These are phyloP conservation scores for Musca domestica DNA, from an alignment of 1,140 invertebrate species.

Conservation along the genomic window DNA sequence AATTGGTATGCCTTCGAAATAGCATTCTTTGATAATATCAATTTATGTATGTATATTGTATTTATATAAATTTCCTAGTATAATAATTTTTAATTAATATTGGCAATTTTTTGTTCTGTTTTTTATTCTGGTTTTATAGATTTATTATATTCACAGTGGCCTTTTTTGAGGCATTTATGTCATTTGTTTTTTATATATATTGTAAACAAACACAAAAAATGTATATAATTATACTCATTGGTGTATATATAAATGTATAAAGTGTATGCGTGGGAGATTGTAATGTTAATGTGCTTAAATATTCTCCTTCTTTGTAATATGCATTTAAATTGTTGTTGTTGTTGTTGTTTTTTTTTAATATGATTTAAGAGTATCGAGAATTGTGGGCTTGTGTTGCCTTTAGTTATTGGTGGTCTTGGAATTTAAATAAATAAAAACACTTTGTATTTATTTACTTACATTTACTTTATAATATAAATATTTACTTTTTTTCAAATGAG, in stretches of 20 bases:
- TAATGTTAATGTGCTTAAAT: too few relatives aligned
- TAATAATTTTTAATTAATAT: conserved; percentile 17
- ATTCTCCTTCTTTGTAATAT: not conserved
- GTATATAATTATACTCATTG: too few relatives aligned
- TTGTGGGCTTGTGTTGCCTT: not conserved
- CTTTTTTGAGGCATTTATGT: not conserved
- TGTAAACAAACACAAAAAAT: too few relatives aligned
- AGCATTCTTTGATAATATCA: not conserved
- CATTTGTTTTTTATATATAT: too few relatives aligned
- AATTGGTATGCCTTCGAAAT: not conserved
- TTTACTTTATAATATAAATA: not conserved
- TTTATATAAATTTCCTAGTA: not conserved
- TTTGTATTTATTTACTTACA: not conserved
- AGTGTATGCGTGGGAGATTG: too few relatives aligned
- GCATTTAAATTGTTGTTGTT: not conserved
- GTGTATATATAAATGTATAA: too few relatives aligned
- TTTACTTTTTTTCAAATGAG: too few relatives aligned
- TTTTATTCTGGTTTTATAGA: not conserved
- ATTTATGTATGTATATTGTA: not conserved
- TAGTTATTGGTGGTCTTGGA: conserved; percentile 17
- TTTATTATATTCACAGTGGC: conserved; percentile 9
- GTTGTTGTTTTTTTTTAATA: not conserved
- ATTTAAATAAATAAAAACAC: not conserved
- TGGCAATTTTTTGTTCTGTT: conserved; percentile 10
- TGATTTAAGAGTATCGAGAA: not conserved